Conservation (phyloP, 64 coral and sea anemone species). For the Montipora sp. region DNA sequence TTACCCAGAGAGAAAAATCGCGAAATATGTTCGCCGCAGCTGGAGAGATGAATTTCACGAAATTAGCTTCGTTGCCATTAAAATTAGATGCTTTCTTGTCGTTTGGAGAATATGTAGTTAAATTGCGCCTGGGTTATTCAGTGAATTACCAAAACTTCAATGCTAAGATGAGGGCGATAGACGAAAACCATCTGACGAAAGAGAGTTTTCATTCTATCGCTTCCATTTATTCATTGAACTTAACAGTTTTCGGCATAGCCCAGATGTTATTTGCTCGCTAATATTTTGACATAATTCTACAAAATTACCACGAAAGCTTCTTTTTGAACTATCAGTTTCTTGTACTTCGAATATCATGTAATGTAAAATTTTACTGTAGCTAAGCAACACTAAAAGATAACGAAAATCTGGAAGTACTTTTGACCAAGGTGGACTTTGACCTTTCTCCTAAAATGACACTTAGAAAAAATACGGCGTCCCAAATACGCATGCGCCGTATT, state of each 20-base stretch:
- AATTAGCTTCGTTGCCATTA: too few relatives aligned
- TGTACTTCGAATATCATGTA: too few relatives aligned
- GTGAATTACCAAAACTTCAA: background rate
- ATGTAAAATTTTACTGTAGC: too few relatives aligned
- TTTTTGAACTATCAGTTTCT: too few relatives aligned
- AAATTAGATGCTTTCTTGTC: background rate
- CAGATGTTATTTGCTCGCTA: background rate
- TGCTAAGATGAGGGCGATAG: background rate
- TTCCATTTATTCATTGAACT: background rate
- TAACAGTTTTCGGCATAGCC: background rate
- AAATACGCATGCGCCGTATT: background rate
- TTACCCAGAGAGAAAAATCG: too few relatives aligned
- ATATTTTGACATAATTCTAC: too few relatives aligned
- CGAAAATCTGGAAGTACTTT: background rate
- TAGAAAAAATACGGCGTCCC: background rate
- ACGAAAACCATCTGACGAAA: background rate
- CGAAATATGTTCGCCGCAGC: too few relatives aligned
- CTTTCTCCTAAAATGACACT: background rate
- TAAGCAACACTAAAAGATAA: background rate
- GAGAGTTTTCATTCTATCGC: background rate
- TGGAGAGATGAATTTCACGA: too few relatives aligned
- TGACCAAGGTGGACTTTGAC: background rate
- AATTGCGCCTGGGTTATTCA: background rate
- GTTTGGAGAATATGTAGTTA: background rate
- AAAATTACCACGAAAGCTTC: too few relatives aligned